These are phyloP conservation scores for Chaetorhynchus papuensis DNA, from an alignment of 2,113 vertebrate genomes.

Conservation along the genomic window DNA sequence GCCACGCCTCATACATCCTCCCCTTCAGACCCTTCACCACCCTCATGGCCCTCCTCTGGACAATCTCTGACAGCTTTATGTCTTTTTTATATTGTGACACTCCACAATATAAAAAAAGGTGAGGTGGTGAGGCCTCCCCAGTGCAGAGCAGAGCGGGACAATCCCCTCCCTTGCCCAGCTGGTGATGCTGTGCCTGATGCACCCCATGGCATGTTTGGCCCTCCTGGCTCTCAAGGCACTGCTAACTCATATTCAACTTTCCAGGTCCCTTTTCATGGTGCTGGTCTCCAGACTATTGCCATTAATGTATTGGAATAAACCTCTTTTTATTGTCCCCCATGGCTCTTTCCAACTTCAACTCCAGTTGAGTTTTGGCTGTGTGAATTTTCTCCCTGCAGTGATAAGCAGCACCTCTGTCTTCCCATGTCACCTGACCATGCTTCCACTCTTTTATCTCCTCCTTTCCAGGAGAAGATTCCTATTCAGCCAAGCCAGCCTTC, in stretches of 20 bases:
- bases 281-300: background rate
- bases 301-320: background rate
- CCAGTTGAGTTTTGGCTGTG: background rate
- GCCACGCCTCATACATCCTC: background rate
- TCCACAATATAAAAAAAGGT: no score
- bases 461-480: background rate
- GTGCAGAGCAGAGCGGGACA: background rate
- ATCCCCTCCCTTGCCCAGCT: fast-evolving
- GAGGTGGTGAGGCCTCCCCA: background rate
- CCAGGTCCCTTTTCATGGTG: background rate
- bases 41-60: fast-evolving
- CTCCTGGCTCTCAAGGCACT: background rate
- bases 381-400: background rate
- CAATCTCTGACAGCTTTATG: background rate
- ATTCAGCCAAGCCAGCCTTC: background rate
- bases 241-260: background rate
- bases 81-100: background rate
- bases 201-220: no score
- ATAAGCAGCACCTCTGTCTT: background rate
- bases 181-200: background rate
- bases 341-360: background rate
- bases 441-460: background rate
- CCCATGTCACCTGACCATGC: no score
- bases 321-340: background rate
- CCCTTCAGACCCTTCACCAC: background rate